Base-by-base conservation (phyloP, 2,888 invertebrate genomes). In the Desoria tigrina region DNA sequence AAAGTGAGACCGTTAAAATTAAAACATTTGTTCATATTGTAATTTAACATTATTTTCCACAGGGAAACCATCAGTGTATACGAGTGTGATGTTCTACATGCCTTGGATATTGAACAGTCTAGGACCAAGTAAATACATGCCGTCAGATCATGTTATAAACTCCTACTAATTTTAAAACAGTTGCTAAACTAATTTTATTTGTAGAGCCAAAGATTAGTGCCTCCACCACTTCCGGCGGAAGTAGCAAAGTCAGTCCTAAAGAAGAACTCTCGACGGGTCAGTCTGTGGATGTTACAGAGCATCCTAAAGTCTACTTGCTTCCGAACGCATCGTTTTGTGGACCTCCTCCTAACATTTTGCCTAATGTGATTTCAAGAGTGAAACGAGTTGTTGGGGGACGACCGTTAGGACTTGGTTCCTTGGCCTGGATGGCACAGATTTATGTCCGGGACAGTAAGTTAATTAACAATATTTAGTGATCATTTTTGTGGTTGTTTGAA, bases 371-470 rank as follows among this genome's bases (percentile, higher is more conserved):
- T 14, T 16, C 24, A 11, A 42, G 71, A 21, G 64, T 63, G 1
- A 71, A 68, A 42, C 58, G 71, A n/a, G 62, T 71, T 16, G 66
- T 68, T 16, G 71, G 71, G n/a, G 71, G 71, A 24, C 42, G 55
- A 23, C 62, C 62, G 23, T 26, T 45, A 16, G 62, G 62, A 54
- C 28, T 61, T 2, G 50, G 51, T 28, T 27, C 49, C 1, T 59
- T 58, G 6, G 63, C 63, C 4, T 71, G 66, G 66, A 66, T 71
- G 71, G 68, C 60, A 1, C 67, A 67, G 53, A 45, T 70, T 45
- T 70, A 67, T 49, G 53, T 61, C 6, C 53, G 56, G 24, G 39
- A 70, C 21, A 54, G 54, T 62, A n/a, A 21, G 51, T 24, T 7
- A 59, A 59, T 11, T 49, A 28, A 4, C 18, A 26, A 26, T 51